phyloP scores from a whole-genome alignment of 2,113 vertebrate genomes.

The Actenoides hombroni region DNA sequence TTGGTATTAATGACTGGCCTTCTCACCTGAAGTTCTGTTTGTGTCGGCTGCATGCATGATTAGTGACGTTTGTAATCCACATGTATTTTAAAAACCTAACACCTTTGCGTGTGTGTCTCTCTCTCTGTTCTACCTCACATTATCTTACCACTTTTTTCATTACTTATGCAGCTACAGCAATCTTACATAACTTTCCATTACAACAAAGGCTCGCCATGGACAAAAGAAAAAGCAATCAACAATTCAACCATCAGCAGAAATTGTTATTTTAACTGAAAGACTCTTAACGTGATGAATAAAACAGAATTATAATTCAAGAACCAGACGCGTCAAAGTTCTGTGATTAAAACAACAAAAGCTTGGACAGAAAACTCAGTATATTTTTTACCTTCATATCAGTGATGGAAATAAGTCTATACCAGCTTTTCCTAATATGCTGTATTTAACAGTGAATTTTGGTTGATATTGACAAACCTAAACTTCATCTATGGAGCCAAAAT shows the following conservation, averaged over 20 bases:
- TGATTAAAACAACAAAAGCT: background rate
- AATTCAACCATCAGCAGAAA: background rate
- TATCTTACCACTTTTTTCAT: background rate
- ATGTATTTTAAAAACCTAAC: background rate
- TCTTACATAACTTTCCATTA: background rate
- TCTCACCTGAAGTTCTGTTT: background rate
- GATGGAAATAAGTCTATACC: background rate
- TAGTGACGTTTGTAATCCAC: background rate
- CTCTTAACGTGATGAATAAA: background rate
- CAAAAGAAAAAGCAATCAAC: background rate
- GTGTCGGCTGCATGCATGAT: background rate
- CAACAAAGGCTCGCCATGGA: background rate
- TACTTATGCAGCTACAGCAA: background rate
- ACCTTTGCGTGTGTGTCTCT: too few relatives aligned
- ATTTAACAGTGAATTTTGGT: background rate
- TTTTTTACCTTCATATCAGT: background rate
- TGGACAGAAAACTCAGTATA: background rate
- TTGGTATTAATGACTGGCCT: background rate
- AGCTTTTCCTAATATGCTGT: background rate
- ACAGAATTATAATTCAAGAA: background rate
- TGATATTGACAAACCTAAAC: background rate
- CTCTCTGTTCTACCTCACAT: background rate
- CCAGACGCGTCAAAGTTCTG: background rate
- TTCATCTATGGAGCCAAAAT: background rate
- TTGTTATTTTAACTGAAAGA: background rate